phyloP scores from a whole-genome alignment of 2,113 vertebrate genomes.

The Mobula birostris region DNA sequence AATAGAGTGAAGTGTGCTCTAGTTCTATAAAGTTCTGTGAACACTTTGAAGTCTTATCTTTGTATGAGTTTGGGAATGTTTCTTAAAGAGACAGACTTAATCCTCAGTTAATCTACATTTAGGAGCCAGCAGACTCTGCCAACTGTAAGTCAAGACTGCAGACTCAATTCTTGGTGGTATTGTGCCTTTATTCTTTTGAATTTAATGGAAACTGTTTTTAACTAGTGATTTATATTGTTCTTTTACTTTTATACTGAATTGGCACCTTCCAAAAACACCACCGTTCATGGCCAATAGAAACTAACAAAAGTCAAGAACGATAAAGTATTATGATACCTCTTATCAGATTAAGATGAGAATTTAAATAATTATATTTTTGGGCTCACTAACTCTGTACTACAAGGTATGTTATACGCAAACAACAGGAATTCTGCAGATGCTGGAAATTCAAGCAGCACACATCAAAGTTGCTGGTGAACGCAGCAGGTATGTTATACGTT shows the following conservation, averaged over 20 bases:
- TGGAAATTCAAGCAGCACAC: too few relatives aligned
- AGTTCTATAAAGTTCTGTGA: slow-evolving; percentile 53
- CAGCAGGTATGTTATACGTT: not conserved
- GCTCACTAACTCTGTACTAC: not conserved
- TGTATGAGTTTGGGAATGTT: slow-evolving; percentile 36
- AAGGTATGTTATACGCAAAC: not conserved
- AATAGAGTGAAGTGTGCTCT: slow-evolving; percentile 47
- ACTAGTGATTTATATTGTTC: slow-evolving; percentile 16
- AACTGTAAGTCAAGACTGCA: slow-evolving; percentile 1
- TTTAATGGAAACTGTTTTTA: not conserved
- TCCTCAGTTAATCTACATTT: not conserved
- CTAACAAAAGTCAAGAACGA: not conserved
- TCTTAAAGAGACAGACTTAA: slow-evolving; percentile 15
- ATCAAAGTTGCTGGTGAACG: too few relatives aligned
- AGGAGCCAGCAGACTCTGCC: not conserved
- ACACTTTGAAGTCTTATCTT: slow-evolving; percentile 68
- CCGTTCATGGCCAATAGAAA: not conserved
- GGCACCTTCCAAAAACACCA: not conserved
- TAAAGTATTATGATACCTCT: slow-evolving; percentile 3
- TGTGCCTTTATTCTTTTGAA: slow-evolving; percentile 25
- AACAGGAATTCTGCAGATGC: too few relatives aligned
- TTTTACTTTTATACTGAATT: not conserved
- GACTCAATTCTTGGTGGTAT: not conserved
- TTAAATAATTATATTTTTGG: not conserved
- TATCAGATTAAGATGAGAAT: slow-evolving; percentile 16